Evolutionary conservation across 2,888 invertebrate species (phyloP), one percentile per base, ranked within the genome.

Genomic region (Dyspetes luteomarginatus): DNA sequence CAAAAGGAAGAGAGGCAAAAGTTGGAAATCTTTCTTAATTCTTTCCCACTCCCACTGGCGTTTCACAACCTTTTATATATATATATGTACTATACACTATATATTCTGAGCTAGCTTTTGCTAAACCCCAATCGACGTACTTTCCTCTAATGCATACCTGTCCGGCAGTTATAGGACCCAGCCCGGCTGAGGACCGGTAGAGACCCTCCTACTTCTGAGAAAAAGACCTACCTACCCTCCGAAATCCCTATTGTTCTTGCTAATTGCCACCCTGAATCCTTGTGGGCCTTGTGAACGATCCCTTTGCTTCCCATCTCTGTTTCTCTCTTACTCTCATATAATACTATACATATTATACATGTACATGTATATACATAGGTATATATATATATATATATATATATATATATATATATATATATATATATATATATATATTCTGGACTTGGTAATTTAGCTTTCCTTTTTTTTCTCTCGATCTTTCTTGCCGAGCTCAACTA

Each of bases 211-310:
- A 64, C 64, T 55, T 50, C 60, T 64, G 64, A 41, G 73, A 43
- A 68, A 91, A 80, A 82, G 87, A 84, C 85, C 88, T 19, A 60
- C 65, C 75, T 52, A 75, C 75, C 75, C 75, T 64, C 17, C 64
- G 48, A 84, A 82, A 85, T 86, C 86, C 89, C 90, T 88, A 91
- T 91, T 91, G 91, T 91, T 91, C 91, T 90, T 91, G 89, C 91
- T 91, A 91, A 91, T 91, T 91, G 91, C 91, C 91, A 89, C 88
- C 88, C 89, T 87, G 87, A 86, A 86, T 86, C 86, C 82, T 85
- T 85, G 52, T 69, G 62, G 67, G 68, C 60, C 73, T 65, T 50
- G 74, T 67, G 73, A 76, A 65, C 78, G 76, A 78, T 73, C 62
- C 83, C 72, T 68, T 52, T 50, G 22, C 24, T 60, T 52, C 52